Percentiles rank a stretch among this genome's conserved stretches.
phyloP scores from a whole-genome alignment of 2,113 vertebrate species.

The Dissostichus mawsoni region DNA sequence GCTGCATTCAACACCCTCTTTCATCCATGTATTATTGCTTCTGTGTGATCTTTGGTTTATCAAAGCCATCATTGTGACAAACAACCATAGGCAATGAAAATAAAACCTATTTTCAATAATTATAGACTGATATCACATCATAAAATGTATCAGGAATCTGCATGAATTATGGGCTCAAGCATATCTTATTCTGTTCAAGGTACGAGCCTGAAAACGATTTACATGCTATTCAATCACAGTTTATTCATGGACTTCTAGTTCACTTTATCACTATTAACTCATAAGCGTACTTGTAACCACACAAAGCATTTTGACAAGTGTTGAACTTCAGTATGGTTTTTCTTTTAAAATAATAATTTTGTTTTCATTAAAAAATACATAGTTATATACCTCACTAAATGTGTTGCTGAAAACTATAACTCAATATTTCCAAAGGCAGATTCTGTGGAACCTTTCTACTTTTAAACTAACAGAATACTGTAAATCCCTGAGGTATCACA shows the following conservation, averaged over 20 bases:
- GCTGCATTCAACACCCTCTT: conserved; percentile 4
- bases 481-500: conserved; percentile 6
- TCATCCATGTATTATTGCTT: not conserved
- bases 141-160: not conserved
- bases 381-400: not conserved
- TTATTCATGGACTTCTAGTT: not conserved
- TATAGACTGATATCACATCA: not conserved
- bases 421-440: not conserved
- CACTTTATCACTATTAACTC: not conserved
- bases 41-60: not conserved
- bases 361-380: too few relatives aligned
- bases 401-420: not conserved
- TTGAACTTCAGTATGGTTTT: not conserved
- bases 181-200: not conserved
- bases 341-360: not conserved
- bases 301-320: not conserved
- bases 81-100: not conserved
- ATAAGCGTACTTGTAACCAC: not conserved
- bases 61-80: not conserved
- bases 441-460: not conserved
- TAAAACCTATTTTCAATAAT: not conserved
- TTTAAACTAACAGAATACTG: conserved; percentile 4
- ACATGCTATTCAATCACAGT: not conserved
- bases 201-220: not conserved
- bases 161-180: too few relatives aligned